Evolutionary conservation across 2,797 vertebrate genomes (phyloP), one percentile per base, ranked within the genome.

Genomic region (Tenualosa thibaudeaui): DNA sequence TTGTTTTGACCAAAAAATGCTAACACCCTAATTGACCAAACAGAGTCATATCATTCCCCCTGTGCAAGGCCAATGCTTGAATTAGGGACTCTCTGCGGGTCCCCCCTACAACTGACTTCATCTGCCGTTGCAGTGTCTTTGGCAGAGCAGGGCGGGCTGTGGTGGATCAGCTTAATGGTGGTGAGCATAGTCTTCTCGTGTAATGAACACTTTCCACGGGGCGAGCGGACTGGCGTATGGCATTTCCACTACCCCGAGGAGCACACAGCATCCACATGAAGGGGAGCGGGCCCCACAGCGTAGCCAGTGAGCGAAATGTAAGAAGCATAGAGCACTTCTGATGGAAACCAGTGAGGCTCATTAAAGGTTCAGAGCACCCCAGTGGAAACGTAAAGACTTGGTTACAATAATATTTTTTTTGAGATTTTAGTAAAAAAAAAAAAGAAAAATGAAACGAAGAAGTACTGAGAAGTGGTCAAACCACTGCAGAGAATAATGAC

Each of bases 331-430:
- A 65, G 84, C 91, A 84, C 90, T 84, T 88, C 88, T 90, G 88
- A 89, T 89, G 88, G 90, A 90, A 88, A 90, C 88, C 88, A 92
- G 84, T 90, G 89, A 91, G 91, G 86, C 91, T 90, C 19, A 90
- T 93, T 94, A 89, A 89, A 40, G 49, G 83, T 91, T 89, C 75
- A 90, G 87, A 92, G 92, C 88, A 89, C 90, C 71, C 90, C 86
- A 89, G 91, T 92, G 92, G 89, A 94, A 94, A 92, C 82, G 85
- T 89, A 91, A 78, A 92, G 89, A 87, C 90, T 90, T 37, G 9
- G 51, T 86, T 90, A 86, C 86, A 91, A 88, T 53, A 89, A 90
- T 78, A 46, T 78, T 78, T 78, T 75, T 51, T 26, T 43, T 22
- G 40, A 78, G 71, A 78, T 78, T 78, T 78, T 2, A 78, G 9